Percentiles rank a stretch among this genome's conserved stretches.
Conservation (phyloP, 2,113 vertebrate species). For the Lonchura striata region DNA sequence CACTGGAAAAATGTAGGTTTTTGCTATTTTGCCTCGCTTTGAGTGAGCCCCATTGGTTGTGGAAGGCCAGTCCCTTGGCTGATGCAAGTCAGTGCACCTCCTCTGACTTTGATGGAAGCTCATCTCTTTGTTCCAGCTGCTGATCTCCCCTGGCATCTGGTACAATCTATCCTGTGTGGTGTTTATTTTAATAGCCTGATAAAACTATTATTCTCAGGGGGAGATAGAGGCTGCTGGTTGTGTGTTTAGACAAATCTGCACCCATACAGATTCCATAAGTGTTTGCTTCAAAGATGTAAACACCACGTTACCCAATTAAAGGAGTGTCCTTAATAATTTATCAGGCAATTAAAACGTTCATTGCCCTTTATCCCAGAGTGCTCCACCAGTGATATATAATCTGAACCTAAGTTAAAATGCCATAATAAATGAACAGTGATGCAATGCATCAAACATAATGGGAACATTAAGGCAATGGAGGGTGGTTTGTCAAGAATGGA, state of each 20-base stretch:
- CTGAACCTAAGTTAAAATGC: constrained; percentile 37
- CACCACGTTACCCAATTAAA: constrained; percentile 56
- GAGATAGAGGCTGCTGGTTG: not conserved
- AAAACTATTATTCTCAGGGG: constrained; percentile 1
- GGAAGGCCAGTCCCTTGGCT: not conserved
- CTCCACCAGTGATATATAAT: constrained; percentile 2
- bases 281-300: constrained; percentile 59
- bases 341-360: constrained; percentile 62
- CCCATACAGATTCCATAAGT: constrained; percentile 1
- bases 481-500: constrained; percentile 24
- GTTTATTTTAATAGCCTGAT: constrained; percentile 27
- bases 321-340: constrained; percentile 62
- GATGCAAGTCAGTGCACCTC: not conserved
- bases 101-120: constrained; percentile 1
- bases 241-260: constrained; percentile 25
- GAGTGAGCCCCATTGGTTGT: not conserved
- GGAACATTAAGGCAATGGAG: constrained; percentile 44
- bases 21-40: not conserved
- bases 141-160: not conserved
- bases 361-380: constrained; percentile 56
- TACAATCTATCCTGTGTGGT: not conserved
- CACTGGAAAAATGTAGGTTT: constrained; percentile 41
- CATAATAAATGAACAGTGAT: constrained; percentile 29
- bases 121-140: not conserved
- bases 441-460: constrained; percentile 55